Base-by-base conservation (phyloP, 2,888 invertebrate species). In the Formica aserva region DNA sequence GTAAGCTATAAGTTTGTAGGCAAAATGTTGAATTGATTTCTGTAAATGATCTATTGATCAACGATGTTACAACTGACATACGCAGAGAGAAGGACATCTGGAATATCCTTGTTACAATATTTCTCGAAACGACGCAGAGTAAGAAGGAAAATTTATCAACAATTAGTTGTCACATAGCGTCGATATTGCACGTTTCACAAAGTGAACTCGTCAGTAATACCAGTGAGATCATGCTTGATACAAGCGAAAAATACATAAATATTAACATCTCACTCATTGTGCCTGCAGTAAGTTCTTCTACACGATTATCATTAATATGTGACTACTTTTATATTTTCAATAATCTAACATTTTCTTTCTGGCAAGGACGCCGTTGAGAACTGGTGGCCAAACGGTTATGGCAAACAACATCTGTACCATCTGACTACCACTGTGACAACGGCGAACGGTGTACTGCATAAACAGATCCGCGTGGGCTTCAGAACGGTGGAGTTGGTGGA, bases 371-470 rank as follows among this genome's bases (percentile, higher is more conserved):
- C 94, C 67, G 96, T 97, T 0, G 93, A 96, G 63, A 91, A 96
- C 29, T 99, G 99, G 99, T 99, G 99, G 99, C 99, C 99, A 0
- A 99, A 98, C 95, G 99, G 98, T 32, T 97, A 97, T 92, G 99
- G 99, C 1, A 94, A 96, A 0, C 98, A 98, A 93, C 96, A 96
- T 0, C 95, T 99, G 4, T 99, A 99, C 92, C 95, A 95, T 8
- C 92, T 98, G 69, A 95, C 95, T 80, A 95, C 97, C 0, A 95
- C 95, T 0, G 95, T 96, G 60, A 92, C 89, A 22, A 95, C 93
- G 35, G 85, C 94, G 55, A 91, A 91, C 13, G 92, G 93, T 87
- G 72, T 75, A 9, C 94, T 94, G 18, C 91, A 92, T 22, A 97
- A 97, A 92, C 95, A 95, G n/a, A 91, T 97, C 15, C 96, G 95